Conservation (phyloP, 2,797 vertebrate genomes). For the Lithobates pipiens region DNA sequence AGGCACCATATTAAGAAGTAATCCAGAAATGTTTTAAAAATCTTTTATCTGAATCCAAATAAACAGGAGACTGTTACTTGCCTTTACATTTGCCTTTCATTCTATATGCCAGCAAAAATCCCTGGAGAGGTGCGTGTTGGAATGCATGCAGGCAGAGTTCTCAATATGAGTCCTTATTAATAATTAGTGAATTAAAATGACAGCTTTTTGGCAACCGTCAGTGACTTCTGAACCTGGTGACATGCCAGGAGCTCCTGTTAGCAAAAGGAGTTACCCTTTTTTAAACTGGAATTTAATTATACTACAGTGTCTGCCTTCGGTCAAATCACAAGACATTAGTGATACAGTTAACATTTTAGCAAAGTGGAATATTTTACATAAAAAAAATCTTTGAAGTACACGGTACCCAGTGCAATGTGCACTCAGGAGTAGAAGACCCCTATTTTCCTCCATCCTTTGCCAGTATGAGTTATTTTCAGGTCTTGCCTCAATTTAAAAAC, state of each 20-base stretch:
- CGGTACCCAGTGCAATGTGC: too few species aligned
- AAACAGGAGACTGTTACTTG: background rate
- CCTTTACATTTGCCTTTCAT: background rate
- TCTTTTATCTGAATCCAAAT: background rate
- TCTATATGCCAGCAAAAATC: background rate
- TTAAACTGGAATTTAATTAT: slow-evolving; percentile 19
- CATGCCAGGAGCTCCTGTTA: slow-evolving; percentile 8
- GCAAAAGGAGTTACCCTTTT: background rate
- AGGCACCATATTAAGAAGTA: too few species aligned
- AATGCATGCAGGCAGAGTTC: background rate
- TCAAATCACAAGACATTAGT: background rate
- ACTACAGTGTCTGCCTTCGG: background rate
- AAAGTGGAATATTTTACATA: background rate
- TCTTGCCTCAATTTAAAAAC: too few species aligned
- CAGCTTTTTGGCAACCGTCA: slow-evolving; percentile 36
- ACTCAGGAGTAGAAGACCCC: too few species aligned
- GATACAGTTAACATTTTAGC: background rate
- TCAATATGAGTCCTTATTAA: slow-evolving; percentile 47
- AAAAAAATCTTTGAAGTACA: too few species aligned
- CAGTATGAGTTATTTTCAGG: too few species aligned
- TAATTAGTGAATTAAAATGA: slow-evolving; percentile 39
- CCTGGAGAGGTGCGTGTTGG: background rate
- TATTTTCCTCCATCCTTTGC: too few species aligned
- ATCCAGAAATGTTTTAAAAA: background rate
- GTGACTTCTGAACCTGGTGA: slow-evolving; percentile 20